These are phyloP conservation scores for Ichneumon xanthorius DNA, from an alignment of 2,888 invertebrate species.

Conservation along the genomic window DNA sequence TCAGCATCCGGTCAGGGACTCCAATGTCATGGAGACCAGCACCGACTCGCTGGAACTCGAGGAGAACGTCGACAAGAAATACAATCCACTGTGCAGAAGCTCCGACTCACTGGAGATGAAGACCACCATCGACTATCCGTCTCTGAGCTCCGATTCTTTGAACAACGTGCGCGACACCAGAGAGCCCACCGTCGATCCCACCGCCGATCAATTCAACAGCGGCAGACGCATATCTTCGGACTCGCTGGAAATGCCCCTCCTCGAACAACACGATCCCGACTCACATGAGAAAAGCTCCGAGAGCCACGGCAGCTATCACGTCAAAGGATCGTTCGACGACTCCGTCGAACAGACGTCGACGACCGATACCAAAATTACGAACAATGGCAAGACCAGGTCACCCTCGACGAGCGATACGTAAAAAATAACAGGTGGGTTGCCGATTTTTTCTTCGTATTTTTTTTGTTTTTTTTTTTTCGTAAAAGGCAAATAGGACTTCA, in stretches of 20 bases:
- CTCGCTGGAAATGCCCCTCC: slow-evolving; percentile 80
- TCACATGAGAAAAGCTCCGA: slow-evolving; percentile 66
- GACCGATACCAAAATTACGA: slow-evolving; percentile 71
- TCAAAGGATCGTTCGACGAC: slow-evolving; percentile 66
- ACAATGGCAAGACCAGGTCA: slow-evolving; percentile 74
- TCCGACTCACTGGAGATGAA: slow-evolving; percentile 90
- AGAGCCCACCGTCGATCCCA: slow-evolving; percentile 73
- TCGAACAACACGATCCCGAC: slow-evolving; percentile 75
- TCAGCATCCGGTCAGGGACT: slow-evolving; percentile 72
- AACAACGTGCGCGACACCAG: slow-evolving; percentile 81
- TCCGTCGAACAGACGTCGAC: slow-evolving; percentile 72
- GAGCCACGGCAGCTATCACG: slow-evolving; percentile 53
- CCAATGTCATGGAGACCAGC: slow-evolving; percentile 87
- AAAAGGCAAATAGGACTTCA: too few relatives aligned
- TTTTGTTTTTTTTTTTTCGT: background rate
- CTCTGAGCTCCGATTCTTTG: slow-evolving; percentile 83
- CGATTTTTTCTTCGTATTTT: background rate
- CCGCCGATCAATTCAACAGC: slow-evolving; percentile 74
- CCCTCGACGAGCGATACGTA: slow-evolving; percentile 77
- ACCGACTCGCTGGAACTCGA: slow-evolving; percentile 88
- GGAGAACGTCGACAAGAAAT: slow-evolving; percentile 82
- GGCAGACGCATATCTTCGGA: slow-evolving; percentile 82
- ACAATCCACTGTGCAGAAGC: slow-evolving; percentile 87
- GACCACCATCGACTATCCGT: slow-evolving; percentile 84
- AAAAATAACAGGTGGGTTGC: slow-evolving; percentile 55